These are phyloP conservation scores for Dromaius novaehollandiae DNA, from an alignment of 2,113 vertebrate genomes.

Conservation along the genomic window DNA sequence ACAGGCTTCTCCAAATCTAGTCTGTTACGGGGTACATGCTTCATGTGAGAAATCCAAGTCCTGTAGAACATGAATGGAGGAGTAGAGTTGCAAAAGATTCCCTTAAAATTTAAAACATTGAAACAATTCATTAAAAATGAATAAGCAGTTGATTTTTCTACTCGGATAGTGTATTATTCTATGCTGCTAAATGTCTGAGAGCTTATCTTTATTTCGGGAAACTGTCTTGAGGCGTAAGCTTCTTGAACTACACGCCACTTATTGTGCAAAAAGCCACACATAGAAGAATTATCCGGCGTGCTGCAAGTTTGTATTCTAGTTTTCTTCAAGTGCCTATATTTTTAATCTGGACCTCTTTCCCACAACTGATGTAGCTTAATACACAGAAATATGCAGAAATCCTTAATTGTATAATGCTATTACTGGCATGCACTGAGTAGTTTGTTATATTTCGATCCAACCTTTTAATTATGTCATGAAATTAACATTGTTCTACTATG, in stretches of 20 bases:
- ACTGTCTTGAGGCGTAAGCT: neutral
- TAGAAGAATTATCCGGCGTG: neutral
- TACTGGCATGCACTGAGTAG: neutral
- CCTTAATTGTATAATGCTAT: neutral
- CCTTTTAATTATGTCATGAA: constrained; percentile 29
- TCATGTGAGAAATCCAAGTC: neutral
- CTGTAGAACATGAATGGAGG: neutral
- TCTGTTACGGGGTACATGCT: neutral
- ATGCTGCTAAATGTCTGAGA: neutral
- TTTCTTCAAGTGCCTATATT: neutral
- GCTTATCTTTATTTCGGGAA: neutral
- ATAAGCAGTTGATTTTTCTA: neutral
- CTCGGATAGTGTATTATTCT: neutral
- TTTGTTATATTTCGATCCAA: neutral
- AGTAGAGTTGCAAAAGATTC: neutral
- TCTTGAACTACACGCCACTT: neutral
- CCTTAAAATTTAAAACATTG: neutral
- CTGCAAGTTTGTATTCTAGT: neutral
- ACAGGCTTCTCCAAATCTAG: neutral
- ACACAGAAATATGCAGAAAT: neutral
- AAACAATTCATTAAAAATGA: neutral
- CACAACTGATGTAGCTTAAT: neutral
- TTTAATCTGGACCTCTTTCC: neutral
- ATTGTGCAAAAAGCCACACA: neutral
- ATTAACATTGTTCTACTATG: neutral